Conservation (phyloP, 2,888 invertebrate species). For the Eupeodes luniger region DNA sequence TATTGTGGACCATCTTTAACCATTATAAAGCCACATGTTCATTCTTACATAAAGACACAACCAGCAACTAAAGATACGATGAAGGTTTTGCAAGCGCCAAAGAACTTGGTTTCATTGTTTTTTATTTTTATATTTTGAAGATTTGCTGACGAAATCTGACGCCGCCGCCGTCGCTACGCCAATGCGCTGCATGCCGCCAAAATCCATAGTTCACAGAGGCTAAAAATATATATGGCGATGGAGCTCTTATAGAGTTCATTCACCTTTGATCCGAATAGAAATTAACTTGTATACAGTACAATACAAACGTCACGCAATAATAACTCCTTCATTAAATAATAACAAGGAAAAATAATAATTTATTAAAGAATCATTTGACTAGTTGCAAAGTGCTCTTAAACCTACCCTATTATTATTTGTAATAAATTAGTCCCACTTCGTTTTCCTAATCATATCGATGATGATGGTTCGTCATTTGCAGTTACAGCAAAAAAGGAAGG, state of each 20-base stretch:
- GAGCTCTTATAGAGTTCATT: background rate
- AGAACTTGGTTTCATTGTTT: conserved; percentile 63
- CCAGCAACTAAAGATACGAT: conserved; percentile 18
- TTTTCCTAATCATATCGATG: conserved; percentile 73
- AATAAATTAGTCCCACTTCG: conserved; percentile 73
- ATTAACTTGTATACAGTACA: conserved; percentile 26
- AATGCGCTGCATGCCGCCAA: background rate
- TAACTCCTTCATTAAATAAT: conserved; percentile 35
- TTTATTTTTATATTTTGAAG: conserved; percentile 37
- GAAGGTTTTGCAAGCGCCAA: conserved; percentile 64
- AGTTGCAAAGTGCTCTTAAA: conserved; percentile 36
- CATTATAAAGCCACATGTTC: conserved; percentile 45
- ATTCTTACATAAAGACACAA: conserved; percentile 12
- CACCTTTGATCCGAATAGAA: conserved; percentile 1
- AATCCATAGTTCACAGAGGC: conserved; percentile 70
- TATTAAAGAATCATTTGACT: conserved; percentile 52
- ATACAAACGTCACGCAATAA: conserved; percentile 67
- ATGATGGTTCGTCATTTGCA: conserved; percentile 74
- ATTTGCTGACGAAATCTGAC: conserved; percentile 62
- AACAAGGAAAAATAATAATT: conserved; percentile 40
- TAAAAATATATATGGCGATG: conserved; percentile 36
- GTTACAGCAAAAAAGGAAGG: background rate
- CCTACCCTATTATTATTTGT: conserved; percentile 73
- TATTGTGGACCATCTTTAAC: conserved; percentile 21
- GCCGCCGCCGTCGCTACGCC: background rate